Conservation (phyloP, 2,888 invertebrate genomes). For the Ochlodes sylvanus region DNA sequence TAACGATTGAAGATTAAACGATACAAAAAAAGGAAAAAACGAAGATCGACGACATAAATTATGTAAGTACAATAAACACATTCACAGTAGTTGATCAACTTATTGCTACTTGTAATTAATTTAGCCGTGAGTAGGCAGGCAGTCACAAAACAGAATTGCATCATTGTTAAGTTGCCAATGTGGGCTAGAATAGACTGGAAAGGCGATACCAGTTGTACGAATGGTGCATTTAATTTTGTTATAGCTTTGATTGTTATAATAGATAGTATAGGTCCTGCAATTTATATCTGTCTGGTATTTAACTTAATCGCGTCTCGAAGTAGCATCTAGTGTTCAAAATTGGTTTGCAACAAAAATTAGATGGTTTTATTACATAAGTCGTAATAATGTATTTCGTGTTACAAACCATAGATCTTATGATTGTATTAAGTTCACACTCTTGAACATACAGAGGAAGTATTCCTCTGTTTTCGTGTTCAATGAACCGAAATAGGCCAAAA, state of each 20-base stretch:
- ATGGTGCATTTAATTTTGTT: slow-evolving; percentile 8
- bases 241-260: not conserved
- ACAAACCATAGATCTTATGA: no score
- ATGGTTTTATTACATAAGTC: no score
- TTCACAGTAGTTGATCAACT: not conserved
- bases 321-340: no score
- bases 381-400: no score
- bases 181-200: slow-evolving; percentile 14
- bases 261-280: not conserved
- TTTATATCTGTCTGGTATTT: not conserved
- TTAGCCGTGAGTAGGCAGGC: slow-evolving; percentile 7
- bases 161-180: slow-evolving; percentile 22
- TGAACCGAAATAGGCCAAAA: slow-evolving; percentile 27
- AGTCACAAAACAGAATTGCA: slow-evolving; percentile 18
- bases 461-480: slow-evolving; percentile 20
- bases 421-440: not conserved
- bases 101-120: not conserved
- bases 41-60: not conserved
- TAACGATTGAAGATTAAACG: not conserved
- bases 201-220: slow-evolving; percentile 17
- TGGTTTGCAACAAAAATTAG: no score
- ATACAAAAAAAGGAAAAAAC: not conserved
- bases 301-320: no score
- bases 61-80: not conserved
- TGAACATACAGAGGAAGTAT: slow-evolving; percentile 3